phyloP scores from a whole-genome alignment of 1,140 invertebrate genomes.

The Lepidurus couesii region DNA sequence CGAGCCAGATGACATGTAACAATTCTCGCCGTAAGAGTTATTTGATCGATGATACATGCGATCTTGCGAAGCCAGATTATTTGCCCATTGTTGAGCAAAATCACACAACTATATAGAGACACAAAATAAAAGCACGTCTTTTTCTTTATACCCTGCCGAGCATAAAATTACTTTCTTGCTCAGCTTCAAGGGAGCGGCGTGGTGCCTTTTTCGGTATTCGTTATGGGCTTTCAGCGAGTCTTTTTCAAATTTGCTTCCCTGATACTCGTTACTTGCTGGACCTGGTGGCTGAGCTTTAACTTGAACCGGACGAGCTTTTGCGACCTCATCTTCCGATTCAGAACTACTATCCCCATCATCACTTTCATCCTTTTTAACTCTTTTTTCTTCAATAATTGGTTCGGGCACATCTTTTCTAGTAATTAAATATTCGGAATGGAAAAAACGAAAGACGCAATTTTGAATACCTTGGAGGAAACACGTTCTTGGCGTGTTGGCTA shows the following conservation, averaged over 20 bases:
- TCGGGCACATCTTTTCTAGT: no score
- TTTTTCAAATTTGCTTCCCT: constrained; percentile 48
- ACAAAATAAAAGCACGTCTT: constrained; percentile 27
- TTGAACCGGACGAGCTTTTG: no score
- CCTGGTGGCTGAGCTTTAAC: no score
- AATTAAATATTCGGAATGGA: no score
- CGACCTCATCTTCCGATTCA: no score
- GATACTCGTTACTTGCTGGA: background rate
- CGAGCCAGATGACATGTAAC: constrained; percentile 66
- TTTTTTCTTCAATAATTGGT: no score
- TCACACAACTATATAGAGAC: constrained; percentile 53
- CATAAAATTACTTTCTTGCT: constrained; percentile 58
- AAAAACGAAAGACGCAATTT: background rate
- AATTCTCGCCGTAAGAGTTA: constrained; percentile 66
- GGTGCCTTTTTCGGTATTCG: constrained; percentile 67
- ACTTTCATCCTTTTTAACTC: no score
- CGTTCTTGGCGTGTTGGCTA: constrained; percentile 65
- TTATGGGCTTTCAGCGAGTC: constrained; percentile 68
- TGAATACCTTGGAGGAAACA: constrained; percentile 43
- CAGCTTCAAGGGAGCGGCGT: constrained; percentile 59
- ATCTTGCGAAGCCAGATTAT: constrained; percentile 59
- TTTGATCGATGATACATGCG: constrained; percentile 64
- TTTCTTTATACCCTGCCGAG: background rate
- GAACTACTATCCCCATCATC: no score
- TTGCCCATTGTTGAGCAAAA: constrained; percentile 76